These are phyloP conservation scores for Eilema caniola DNA, from an alignment of 2,888 invertebrate species.

Conservation along the genomic window DNA sequence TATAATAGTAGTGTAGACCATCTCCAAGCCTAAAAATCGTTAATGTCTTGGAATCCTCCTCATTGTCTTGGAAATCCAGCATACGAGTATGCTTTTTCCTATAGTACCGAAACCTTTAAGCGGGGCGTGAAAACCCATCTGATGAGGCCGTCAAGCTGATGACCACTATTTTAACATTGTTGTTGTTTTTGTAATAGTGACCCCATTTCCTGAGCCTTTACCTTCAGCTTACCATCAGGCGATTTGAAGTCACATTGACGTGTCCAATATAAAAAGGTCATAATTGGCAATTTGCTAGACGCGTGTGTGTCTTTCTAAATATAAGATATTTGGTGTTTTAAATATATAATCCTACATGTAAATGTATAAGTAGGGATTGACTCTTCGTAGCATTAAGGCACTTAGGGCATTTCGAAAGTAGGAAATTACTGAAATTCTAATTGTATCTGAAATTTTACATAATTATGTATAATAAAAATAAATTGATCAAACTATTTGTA, in stretches of 20 bases:
- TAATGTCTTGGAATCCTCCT: too few relatives aligned
- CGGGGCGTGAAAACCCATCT: too few relatives aligned
- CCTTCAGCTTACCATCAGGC: too few relatives aligned
- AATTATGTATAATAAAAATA: constrained; percentile 32
- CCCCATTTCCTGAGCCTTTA: too few relatives aligned
- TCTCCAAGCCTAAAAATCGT: not conserved
- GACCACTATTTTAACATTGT: too few relatives aligned
- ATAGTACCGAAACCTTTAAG: too few relatives aligned
- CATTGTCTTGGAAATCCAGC: too few relatives aligned
- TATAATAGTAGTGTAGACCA: too few relatives aligned
- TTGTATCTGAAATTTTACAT: constrained; percentile 51
- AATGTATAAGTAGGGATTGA: constrained; percentile 59
- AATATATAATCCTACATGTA: constrained; percentile 45
- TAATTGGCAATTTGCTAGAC: constrained; percentile 24
- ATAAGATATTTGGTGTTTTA: constrained; percentile 56
- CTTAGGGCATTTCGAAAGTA: constrained; percentile 63
- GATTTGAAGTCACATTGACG: too few relatives aligned
- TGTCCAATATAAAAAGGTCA: not conserved
- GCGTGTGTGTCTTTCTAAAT: constrained; percentile 32
- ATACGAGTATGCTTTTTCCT: too few relatives aligned
- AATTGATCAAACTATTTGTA: constrained; percentile 71
- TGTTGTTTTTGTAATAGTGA: too few relatives aligned
- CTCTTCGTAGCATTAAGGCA: constrained; percentile 68
- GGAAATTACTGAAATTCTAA: constrained; percentile 53
- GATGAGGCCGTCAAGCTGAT: too few relatives aligned